phyloP scores from a whole-genome alignment of 2,113 vertebrate genomes.

The Sorex fumeus region DNA sequence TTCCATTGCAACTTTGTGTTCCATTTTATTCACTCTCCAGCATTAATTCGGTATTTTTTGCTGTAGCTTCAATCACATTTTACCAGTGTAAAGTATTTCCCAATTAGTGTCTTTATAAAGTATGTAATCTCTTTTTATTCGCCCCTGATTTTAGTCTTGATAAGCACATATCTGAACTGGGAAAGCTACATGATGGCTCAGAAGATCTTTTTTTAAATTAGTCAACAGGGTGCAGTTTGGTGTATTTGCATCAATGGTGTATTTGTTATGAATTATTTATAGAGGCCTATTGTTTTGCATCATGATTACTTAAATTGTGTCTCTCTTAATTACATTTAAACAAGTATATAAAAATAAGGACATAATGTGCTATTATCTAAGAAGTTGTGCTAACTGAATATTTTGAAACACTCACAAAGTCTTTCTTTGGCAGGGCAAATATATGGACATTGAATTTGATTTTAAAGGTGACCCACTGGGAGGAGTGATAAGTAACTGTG shows the following conservation, averaged over 20 bases:
- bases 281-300: background rate
- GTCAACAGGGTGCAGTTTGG: background rate
- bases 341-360: background rate
- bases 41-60: background rate
- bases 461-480: conserved; percentile 99
- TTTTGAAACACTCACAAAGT: conserved; percentile 51
- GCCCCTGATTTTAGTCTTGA: conserved; percentile 14
- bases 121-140: background rate
- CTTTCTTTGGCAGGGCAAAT: conserved; percentile 95
- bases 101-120: too few species aligned
- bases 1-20: background rate
- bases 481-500: conserved; percentile 99
- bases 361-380: background rate
- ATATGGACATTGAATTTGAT: conserved; percentile 99
- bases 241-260: conserved; percentile 7
- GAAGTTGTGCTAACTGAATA: background rate
- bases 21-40: background rate
- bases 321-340: conserved; percentile 60
- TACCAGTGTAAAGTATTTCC: too few species aligned
- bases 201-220: conserved; percentile 15
- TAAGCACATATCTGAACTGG: conserved; percentile 20
- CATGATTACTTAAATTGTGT: background rate
- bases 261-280: conserved; percentile 58
- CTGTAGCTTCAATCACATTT: background rate
- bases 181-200: background rate